Evolutionary conservation across 2,797 vertebrate genomes (phyloP), one percentile per base, ranked within the genome.

Genomic region (Acridotheres tristis): DNA sequence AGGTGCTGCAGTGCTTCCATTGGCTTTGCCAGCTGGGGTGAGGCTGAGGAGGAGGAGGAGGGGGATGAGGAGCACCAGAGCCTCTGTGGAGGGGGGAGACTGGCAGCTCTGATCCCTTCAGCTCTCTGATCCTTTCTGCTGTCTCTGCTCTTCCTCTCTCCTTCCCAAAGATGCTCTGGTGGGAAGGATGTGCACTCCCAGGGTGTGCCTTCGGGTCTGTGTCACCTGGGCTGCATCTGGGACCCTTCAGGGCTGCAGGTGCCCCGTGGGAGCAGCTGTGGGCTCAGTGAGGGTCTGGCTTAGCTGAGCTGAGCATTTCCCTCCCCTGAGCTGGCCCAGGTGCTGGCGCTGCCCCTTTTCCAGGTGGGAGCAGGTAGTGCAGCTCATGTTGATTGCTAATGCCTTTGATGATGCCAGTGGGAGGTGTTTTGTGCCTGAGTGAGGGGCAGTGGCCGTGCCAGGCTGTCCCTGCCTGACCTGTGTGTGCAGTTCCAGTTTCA

Each of bases 401-500:
- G 32, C 20, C 36, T 22, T 34, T 45, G 27, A 0, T 11, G 3
- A n/a, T 22, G 3, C 7, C 57, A 11, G 36, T 14, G 68, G 26
- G 2, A 13, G 34, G 5, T 45, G 0, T 20, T 20, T 26, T 9
- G n/a, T 77, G 72, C 61, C 61, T 13, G 54, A 17, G 8, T 19
- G 62, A 59, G 66, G 2, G 0, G 1, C 15, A 14, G 5, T 9
- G 34, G 42, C 42, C 2, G 0, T 18, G 18, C 2, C 30, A 69
- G 57, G 63, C 58, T 53, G 30, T 29, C 59, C 58, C 48, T 45
- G 36, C 62, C 62, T 59, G 7, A 73, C 29, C 4, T 6, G 27
- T 78, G 54, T 71, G 48, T 87, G 10, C 95, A 99, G 99, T 76
- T 99, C 99, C 83, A 99, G 99, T 96, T 99, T 99, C 87, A 98